Base-by-base conservation (phyloP, 2,797 vertebrate species). In the Anguilla marmorata region DNA sequence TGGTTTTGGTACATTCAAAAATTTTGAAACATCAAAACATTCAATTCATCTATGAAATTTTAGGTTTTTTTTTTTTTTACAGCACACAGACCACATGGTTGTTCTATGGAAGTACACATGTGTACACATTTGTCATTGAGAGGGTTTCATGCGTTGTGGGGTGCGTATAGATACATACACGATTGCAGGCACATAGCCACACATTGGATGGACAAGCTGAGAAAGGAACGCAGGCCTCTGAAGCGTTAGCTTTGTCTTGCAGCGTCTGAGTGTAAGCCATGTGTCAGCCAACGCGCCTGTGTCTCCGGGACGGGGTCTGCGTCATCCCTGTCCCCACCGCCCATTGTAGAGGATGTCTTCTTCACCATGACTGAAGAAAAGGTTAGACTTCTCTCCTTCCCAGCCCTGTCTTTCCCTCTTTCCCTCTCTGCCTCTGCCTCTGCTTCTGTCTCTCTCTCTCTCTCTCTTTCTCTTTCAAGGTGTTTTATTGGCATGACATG, bases 201-300 rank as follows among this genome's bases (percentile, higher is more conserved):
- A 21, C 16, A 63, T 6, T 63, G n/a, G 5, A 7, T 27, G 63
- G 63, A 27, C 7, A 27, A 7, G 74, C 0, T 45, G 37, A 6
- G 33, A 37, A 33, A 37, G 12, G 33, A 5, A 16, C 2, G 14
- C 33, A 45, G 74, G 30, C 33, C 41, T 79, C 54, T 88, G 87
- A 88, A 69, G 66, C 79, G 21, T 63, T 37, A 9, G 41, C 27
- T 3, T 33, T 86, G 84, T 90, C 66, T 89, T 91, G 72, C 90
- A 98, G 98, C 94, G 0, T 98, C 97, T 0, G 98, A 99, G 89
- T 94, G 97, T 93, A 99, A 99, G 90, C 95, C 97, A 0, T 96
- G 96, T 60, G 89, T 92, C 84, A 93, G 9, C 86, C 90, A 95
- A 83, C 91, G 93, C 88, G 56, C 91, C 87, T 83, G 66, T 52